Conservation (phyloP, 2,888 invertebrate genomes). For the Leptinotarsa rubiginosa region DNA sequence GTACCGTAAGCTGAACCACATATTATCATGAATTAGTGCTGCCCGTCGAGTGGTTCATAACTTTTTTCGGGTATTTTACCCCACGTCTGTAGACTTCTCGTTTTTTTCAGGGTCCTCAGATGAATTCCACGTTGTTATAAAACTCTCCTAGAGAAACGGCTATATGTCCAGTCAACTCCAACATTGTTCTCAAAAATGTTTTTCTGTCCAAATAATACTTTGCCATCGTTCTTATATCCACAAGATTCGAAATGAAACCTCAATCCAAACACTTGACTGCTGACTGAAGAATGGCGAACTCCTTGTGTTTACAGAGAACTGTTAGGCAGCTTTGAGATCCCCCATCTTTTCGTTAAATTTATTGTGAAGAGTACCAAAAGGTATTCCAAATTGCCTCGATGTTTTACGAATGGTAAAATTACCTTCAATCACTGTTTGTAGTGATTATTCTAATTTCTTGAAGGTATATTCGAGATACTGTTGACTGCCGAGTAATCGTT, state of each 20-base stretch:
- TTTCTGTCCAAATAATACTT: constrained; percentile 39
- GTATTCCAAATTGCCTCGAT: constrained; percentile 28
- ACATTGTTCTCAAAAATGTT: constrained; percentile 38
- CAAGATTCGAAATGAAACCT: constrained; percentile 38
- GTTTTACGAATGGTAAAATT: constrained; percentile 20
- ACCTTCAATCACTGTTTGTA: constrained; percentile 28
- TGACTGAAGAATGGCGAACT: constrained; percentile 19
- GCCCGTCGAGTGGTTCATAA: constrained; percentile 49
- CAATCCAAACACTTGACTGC: constrained; percentile 29
- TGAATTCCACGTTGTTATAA: constrained; percentile 25
- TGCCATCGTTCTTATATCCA: constrained; percentile 34
- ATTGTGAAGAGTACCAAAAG: background rate
- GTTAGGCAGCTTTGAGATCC: constrained; percentile 8
- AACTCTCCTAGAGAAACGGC: constrained; percentile 31
- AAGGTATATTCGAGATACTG: no score
- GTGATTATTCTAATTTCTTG: constrained; percentile 6
- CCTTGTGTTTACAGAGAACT: constrained; percentile 16
- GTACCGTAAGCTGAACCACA: constrained; percentile 55
- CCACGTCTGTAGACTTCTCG: constrained; percentile 43
- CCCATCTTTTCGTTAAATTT: background rate
- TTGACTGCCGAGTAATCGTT: background rate
- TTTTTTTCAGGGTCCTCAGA: constrained; percentile 53
- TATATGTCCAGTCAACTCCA: constrained; percentile 38
- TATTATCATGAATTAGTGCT: constrained; percentile 59
- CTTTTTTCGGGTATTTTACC: constrained; percentile 29